Conservation (phyloP, 1,140 invertebrate species). For the Oedothorax gibbosus region DNA sequence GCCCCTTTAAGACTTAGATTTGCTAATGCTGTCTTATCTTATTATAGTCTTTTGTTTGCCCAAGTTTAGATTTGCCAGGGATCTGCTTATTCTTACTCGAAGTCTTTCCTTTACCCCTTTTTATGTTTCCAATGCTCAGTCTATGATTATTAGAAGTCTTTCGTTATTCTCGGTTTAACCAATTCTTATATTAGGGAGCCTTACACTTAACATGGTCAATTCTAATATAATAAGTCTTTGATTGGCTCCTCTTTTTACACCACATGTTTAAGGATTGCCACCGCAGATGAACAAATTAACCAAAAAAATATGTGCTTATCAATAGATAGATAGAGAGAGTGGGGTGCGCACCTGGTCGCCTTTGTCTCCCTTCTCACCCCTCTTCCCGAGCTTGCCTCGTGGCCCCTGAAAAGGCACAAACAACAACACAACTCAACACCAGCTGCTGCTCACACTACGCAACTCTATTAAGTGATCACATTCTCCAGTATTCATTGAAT, state of each 20-base stretch:
- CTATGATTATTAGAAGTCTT: no score
- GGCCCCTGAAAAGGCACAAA: constrained; percentile 76
- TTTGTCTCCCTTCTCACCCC: constrained; percentile 90
- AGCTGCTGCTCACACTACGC: background rate
- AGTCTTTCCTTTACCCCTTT: no score
- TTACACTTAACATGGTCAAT: no score
- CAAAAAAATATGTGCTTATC: background rate
- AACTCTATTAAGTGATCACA: background rate
- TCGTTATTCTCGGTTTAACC: no score
- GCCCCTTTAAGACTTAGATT: no score
- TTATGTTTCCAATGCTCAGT: no score
- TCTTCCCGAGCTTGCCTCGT: constrained; percentile 87
- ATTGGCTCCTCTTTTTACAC: background rate
- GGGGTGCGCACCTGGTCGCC: constrained; percentile 79
- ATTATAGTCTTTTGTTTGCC: no score
- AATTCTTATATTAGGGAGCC: no score
- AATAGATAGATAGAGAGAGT: background rate
- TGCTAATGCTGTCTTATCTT: no score
- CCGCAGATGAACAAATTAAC: background rate
- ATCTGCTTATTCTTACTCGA: no score
- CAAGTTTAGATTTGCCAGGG: no score
- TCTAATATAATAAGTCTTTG: no score
- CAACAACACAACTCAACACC: constrained; percentile 16
- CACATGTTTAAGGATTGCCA: constrained; percentile 17
- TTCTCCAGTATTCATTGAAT: background rate